Base-by-base conservation (phyloP, 2,113 vertebrate genomes). In the Peromyscus maniculatus region DNA sequence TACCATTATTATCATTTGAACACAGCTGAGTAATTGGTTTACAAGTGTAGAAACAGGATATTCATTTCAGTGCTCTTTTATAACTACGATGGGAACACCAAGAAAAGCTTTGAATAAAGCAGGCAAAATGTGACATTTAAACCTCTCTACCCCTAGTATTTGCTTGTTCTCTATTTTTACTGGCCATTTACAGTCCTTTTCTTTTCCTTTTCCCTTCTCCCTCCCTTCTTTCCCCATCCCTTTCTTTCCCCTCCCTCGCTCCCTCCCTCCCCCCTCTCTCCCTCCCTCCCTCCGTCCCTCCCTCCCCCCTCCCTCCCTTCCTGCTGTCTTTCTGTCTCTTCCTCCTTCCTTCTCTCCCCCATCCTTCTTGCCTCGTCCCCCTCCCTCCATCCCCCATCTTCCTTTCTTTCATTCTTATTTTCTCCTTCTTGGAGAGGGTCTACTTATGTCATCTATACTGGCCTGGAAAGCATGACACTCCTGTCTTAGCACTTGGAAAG, bases 41-140 rank as follows among this genome's bases (percentile, higher is more conserved):
- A 66, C 21, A 96, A 78, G 39, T 78, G 24, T n/a, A 89, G 67
- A 91, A 93, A 55, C 15, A 84, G 64, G 36, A 64, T 36, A 82
- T 39, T 13, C 16, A n/a, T 71, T 91, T 89, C 64, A 15, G 33
- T 88, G 28, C 69, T 91, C 57, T 91, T 78, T 77, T 78, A 55
- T 83, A 33, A 78, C 49, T 88, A 77, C 75, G 39, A 79, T 88
- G 26, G 62, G 22, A 22, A 33, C 52, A 3, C 17, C 46, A 64
- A 74, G 75, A 8, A 69, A 95, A 69, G 21, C 91, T 97, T 91
- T 57, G 71, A 95, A 16, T 79, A 79, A 87, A 57, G 71, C 24
- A 77, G 17, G 12, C 28, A 39, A 84, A 84, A 67, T 62, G 9
- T 64, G 46, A 24, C 28, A 83, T 93, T 84, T 94, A 62, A 95